These are phyloP conservation scores for Auanema freiburgensis DNA, from an alignment of 2,888 invertebrate genomes.

Conservation along the genomic window DNA sequence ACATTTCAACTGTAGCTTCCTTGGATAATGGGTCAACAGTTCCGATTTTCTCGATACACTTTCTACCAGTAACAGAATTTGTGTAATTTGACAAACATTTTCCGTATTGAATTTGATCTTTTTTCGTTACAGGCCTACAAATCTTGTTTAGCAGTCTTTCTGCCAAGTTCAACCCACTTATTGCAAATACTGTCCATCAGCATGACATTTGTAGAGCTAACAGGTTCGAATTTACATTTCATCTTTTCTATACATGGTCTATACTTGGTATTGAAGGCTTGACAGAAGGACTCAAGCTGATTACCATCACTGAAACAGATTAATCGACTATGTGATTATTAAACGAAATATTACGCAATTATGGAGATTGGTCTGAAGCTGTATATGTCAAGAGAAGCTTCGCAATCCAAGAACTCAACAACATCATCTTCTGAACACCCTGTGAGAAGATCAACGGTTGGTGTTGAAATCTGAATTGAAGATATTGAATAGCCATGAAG, in stretches of 20 bases:
- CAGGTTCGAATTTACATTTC: slow-evolving; percentile 50
- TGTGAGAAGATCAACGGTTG: slow-evolving; percentile 32
- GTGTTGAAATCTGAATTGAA: slow-evolving; percentile 8
- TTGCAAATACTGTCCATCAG: slow-evolving; percentile 50
- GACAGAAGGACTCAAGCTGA: slow-evolving; percentile 54
- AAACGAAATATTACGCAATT: slow-evolving; percentile 33
- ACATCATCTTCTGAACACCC: slow-evolving; percentile 54
- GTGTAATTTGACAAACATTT: slow-evolving; percentile 42
- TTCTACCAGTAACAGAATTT: slow-evolving; percentile 37
- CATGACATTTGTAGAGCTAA: slow-evolving; percentile 39
- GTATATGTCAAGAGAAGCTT: slow-evolving; percentile 52
- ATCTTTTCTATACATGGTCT: slow-evolving; percentile 49
- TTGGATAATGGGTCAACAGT: slow-evolving; percentile 47
- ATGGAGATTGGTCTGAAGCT: slow-evolving; percentile 54
- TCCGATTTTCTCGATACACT: slow-evolving; percentile 48
- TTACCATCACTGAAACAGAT: slow-evolving; percentile 39
- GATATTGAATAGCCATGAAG: not conserved
- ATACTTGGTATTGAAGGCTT: slow-evolving; percentile 42
- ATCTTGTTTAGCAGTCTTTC: not conserved
- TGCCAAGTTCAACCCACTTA: slow-evolving; percentile 9
- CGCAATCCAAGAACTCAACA: slow-evolving; percentile 53
- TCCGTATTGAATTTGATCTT: slow-evolving; percentile 37
- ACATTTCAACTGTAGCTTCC: slow-evolving; percentile 45
- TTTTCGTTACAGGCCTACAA: slow-evolving; percentile 30
- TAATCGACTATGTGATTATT: not conserved